These are phyloP conservation scores for Nezara viridula DNA, from an alignment of 2,888 invertebrate species.

Conservation along the genomic window DNA sequence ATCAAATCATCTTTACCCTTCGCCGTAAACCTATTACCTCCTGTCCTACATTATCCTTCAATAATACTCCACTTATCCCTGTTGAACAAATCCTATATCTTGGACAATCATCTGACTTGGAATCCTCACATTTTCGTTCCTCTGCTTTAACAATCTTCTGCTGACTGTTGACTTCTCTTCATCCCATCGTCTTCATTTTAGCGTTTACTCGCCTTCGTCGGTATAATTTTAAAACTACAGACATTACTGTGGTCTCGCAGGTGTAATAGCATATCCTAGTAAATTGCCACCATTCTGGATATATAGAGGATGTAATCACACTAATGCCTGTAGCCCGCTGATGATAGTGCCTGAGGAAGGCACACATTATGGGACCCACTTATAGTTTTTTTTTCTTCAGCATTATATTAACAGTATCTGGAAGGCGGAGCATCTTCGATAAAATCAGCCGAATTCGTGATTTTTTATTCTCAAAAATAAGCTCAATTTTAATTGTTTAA, in stretches of 20 bases:
- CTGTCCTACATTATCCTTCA: too few relatives aligned
- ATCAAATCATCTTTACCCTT: too few relatives aligned
- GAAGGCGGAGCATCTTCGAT: background rate
- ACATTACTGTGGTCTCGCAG: background rate
- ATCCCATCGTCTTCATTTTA: background rate
- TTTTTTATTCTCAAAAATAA: too few relatives aligned
- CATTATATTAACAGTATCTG: background rate
- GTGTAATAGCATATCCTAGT: background rate
- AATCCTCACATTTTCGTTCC: too few relatives aligned
- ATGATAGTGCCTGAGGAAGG: background rate
- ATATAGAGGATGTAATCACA: background rate
- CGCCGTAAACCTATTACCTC: too few relatives aligned
- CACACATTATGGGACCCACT: constrained; percentile 30
- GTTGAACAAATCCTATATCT: too few relatives aligned
- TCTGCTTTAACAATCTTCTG: too few relatives aligned
- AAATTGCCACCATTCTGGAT: background rate
- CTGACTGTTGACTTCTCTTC: too few relatives aligned
- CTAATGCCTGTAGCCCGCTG: background rate
- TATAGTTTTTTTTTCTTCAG: background rate
- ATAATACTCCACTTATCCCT: too few relatives aligned
- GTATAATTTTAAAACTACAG: constrained; percentile 6
- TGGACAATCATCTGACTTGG: too few relatives aligned
- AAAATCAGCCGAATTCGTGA: too few relatives aligned
- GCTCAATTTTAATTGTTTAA: too few relatives aligned
- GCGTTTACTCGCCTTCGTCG: background rate